Percentiles rank a stretch among this genome's conserved stretches.
phyloP scores from a whole-genome alignment of 2,113 vertebrate species.

The Anolis carolinensis region DNA sequence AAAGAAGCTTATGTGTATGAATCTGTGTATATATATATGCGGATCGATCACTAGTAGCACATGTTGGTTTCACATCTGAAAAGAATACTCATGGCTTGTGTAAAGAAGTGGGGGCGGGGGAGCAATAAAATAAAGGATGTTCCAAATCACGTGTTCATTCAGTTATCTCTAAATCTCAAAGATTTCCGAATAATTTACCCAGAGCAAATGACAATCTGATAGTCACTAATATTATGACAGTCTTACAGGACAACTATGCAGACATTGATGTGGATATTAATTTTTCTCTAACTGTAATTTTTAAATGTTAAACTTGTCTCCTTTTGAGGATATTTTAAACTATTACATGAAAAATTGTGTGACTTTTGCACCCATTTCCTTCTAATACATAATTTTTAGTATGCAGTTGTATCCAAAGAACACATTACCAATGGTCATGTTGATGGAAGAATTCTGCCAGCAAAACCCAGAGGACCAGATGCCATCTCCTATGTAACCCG shows the following conservation, averaged over 20 bases:
- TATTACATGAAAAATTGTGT: not conserved
- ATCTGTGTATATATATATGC: too few species aligned
- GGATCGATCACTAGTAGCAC: not conserved
- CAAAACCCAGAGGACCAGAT: too few species aligned
- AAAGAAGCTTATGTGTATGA: not conserved
- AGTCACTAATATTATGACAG: not conserved
- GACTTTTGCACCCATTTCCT: not conserved
- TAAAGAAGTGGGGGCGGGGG: not conserved
- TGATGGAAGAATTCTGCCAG: too few species aligned
- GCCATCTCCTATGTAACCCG: too few species aligned
- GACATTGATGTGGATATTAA: not conserved
- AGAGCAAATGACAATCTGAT: not conserved
- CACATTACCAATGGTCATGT: too few species aligned
- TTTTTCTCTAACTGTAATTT: not conserved
- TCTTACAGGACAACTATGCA: not conserved
- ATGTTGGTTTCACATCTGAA: not conserved
- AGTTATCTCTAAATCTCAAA: not conserved
- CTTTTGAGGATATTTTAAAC: not conserved
- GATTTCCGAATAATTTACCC: not conserved
- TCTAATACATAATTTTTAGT: not conserved
- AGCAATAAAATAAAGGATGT: not conserved
- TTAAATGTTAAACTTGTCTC: not conserved
- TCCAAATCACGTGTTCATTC: not conserved
- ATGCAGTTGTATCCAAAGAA: not conserved
- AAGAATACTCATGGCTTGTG: not conserved